A percentile compares a stretch with the other conserved stretches of the same genome.
These are phyloP conservation scores for Entomobrya multifasciata DNA, from an alignment of 2,888 invertebrate genomes.

Conservation along the genomic window DNA sequence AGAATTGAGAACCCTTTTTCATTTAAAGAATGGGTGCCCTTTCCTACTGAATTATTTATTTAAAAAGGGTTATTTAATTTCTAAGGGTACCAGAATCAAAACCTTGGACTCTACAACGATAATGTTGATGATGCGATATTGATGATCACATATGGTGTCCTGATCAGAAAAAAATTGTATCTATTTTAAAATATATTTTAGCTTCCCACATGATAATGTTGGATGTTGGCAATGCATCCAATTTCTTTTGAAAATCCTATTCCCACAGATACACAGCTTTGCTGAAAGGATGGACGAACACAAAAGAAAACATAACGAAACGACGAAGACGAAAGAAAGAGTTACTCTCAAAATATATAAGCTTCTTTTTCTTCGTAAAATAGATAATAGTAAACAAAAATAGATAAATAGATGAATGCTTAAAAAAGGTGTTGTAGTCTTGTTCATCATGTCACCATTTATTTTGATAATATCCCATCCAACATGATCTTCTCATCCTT, in stretches of 20 bases:
- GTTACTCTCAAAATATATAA: too few species aligned
- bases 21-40: conserved; percentile 37
- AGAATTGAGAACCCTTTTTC: neutral
- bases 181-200: neutral
- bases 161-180: conserved; percentile 12
- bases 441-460: conserved; percentile 12
- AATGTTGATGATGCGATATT: conserved; percentile 56
- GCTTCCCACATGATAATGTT: neutral
- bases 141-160: conserved; percentile 49
- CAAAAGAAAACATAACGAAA: neutral
- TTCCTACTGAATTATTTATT: neutral
- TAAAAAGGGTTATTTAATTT: neutral
- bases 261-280: neutral
- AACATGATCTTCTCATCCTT: neutral
- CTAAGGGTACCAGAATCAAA: neutral
- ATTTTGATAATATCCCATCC: neutral
- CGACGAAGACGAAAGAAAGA: too few species aligned
- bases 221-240: neutral
- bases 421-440: conserved; percentile 18
- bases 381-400: neutral
- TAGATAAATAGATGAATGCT: neutral
- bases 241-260: neutral
- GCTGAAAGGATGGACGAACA: neutral
- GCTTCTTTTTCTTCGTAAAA: neutral
- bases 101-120: neutral